Evolutionary conservation across 1,140 invertebrate species (phyloP).

Genomic region (Achatina immaculata): DNA sequence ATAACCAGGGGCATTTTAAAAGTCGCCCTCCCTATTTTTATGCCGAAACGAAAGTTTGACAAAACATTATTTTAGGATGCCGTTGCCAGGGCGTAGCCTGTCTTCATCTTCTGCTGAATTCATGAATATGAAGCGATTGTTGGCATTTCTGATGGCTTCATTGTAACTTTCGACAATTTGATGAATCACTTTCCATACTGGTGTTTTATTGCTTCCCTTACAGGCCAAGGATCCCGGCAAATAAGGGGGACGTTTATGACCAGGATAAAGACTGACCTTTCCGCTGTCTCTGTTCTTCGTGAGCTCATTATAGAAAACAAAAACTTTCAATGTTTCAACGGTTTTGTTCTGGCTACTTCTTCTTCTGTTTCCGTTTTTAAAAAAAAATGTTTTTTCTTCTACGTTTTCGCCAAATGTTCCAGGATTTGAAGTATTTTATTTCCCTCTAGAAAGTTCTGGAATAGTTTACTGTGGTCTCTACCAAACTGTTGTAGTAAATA

Average conservation of each 20-base stretch:
- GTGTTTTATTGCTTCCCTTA: conserved; percentile 23
- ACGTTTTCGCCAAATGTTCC: no score
- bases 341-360: not conserved
- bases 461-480: no score
- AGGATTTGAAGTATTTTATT: not conserved
- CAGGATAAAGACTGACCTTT: conserved; percentile 25
- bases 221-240: not conserved
- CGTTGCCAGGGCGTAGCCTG: not conserved
- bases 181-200: conserved; percentile 28
- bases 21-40: conserved; percentile 33
- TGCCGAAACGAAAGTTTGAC: conserved; percentile 37
- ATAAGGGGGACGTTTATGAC: conserved; percentile 2
- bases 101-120: conserved; percentile 6
- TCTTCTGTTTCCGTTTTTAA: not conserved
- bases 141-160: conserved; percentile 26
- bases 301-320: not conserved
- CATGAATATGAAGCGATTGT: conserved; percentile 39
- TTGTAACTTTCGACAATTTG: not conserved
- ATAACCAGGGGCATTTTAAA: conserved; percentile 32
- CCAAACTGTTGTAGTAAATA: no score
- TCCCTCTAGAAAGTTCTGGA: not conserved
- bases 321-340: not conserved
- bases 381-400: not conserved
- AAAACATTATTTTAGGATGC: conserved; percentile 37
- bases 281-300: not conserved